These are phyloP conservation scores for Scaptomyza flava DNA, from an alignment of 2,888 invertebrate species.

Conservation along the genomic window DNA sequence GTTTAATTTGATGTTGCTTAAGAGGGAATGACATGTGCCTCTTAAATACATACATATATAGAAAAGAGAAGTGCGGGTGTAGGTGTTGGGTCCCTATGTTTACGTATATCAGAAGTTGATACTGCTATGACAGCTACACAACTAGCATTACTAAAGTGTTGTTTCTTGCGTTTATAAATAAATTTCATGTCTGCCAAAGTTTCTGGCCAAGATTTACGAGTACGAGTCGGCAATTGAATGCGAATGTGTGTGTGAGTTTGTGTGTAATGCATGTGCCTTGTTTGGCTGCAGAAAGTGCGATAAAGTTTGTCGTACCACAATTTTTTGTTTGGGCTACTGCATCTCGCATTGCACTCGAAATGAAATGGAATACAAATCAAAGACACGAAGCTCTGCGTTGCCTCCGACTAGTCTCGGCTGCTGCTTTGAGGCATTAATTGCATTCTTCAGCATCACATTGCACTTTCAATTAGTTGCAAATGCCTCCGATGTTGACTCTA, in stretches of 20 bases:
- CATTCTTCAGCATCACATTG: slow-evolving; percentile 82
- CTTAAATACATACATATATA: not conserved
- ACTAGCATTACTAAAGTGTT: slow-evolving; percentile 59
- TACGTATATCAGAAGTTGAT: slow-evolving; percentile 23
- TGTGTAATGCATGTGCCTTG: slow-evolving; percentile 43
- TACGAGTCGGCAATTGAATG: slow-evolving; percentile 40
- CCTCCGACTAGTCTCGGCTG: slow-evolving; percentile 22
- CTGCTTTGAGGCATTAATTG: slow-evolving; percentile 82
- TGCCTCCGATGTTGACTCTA: slow-evolving; percentile 55
- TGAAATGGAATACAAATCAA: slow-evolving; percentile 62
- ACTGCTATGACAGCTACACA: slow-evolving; percentile 55
- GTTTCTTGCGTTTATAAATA: slow-evolving; percentile 61
- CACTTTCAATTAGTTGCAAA: slow-evolving; percentile 83
- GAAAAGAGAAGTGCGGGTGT: not conserved
- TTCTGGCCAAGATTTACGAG: slow-evolving; percentile 67
- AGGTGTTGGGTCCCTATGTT: not conserved
- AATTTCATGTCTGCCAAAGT: slow-evolving; percentile 76
- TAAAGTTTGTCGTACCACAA: slow-evolving; percentile 50
- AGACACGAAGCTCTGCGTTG: slow-evolving; percentile 38
- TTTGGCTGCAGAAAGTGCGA: slow-evolving; percentile 65
- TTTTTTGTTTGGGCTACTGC: slow-evolving; percentile 21
- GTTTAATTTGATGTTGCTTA: slow-evolving; percentile 4
- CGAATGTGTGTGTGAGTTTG: slow-evolving; percentile 19
- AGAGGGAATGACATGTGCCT: slow-evolving; percentile 20
- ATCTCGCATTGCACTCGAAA: slow-evolving; percentile 28